Conservation (phyloP, 2,113 vertebrate species). For the Acanthochromis polyacanthus region DNA sequence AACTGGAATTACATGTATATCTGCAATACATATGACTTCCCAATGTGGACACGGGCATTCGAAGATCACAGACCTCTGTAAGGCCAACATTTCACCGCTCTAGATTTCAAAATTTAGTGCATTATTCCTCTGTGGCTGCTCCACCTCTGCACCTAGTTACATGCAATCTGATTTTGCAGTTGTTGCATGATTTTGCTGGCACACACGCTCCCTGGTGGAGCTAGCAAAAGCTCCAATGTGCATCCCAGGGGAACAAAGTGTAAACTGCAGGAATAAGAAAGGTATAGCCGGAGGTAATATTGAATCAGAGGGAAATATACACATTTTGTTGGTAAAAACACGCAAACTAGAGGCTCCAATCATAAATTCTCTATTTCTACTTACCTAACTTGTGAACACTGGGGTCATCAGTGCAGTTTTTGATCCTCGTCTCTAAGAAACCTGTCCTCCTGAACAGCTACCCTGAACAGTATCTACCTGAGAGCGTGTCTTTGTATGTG, state of each 20-base stretch:
- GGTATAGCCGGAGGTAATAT: slow-evolving; percentile 1
- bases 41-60: too few species aligned
- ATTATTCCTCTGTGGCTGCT: too few species aligned
- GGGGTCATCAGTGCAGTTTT: slow-evolving; percentile 1
- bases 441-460: slow-evolving; percentile 1
- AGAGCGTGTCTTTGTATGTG: slow-evolving; percentile 13
- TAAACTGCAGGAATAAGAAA: slow-evolving; percentile 20
- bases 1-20: too few species aligned
- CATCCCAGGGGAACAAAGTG: slow-evolving; percentile 14
- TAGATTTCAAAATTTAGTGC: too few species aligned
- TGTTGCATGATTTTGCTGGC: too few species aligned
- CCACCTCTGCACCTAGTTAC: too few species aligned
- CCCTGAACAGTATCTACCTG: slow-evolving; percentile 8
- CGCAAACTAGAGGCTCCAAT: slow-evolving; percentile 6
- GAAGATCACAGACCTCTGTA: too few species aligned
- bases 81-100: too few species aligned
- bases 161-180: too few species aligned
- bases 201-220: too few species aligned
- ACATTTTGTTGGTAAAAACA: neutral
- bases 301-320: slow-evolving; percentile 22
- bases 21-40: too few species aligned
- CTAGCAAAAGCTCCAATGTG: slow-evolving; percentile 4
- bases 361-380: neutral
- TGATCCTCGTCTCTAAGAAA: slow-evolving; percentile 13
- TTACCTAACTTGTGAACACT: neutral